phyloP scores from a whole-genome alignment of 2,888 invertebrate genomes.

The Trichacis sp. region DNA sequence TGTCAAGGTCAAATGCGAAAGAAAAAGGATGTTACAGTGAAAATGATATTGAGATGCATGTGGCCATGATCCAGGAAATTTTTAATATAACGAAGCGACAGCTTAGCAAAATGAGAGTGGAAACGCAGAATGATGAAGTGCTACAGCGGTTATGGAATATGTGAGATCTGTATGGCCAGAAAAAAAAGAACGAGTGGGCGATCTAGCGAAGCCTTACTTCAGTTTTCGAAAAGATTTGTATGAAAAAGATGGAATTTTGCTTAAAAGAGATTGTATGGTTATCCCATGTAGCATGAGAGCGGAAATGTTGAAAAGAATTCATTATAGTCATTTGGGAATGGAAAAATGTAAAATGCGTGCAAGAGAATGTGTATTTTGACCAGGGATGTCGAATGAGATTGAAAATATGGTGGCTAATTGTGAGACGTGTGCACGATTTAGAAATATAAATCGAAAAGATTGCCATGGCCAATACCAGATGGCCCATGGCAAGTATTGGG shows the following conservation, averaged over 20 bases:
- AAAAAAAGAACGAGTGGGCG: slow-evolving; percentile 10
- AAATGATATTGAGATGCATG: slow-evolving; percentile 14
- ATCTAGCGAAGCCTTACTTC: slow-evolving; percentile 19
- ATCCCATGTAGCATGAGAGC: slow-evolving; percentile 24
- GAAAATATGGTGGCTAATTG: slow-evolving; percentile 25
- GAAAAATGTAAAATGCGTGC: slow-evolving; percentile 33
- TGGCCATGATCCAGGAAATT: slow-evolving; percentile 16
- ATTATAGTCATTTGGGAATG: slow-evolving; percentile 32
- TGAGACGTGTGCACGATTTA: slow-evolving; percentile 18
- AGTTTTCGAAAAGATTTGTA: slow-evolving; percentile 17
- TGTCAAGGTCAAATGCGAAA: slow-evolving; percentile 30
- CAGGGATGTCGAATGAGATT: slow-evolving; percentile 32
- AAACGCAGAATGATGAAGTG: slow-evolving; percentile 22
- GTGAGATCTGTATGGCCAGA: background rate
- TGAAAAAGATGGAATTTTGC: slow-evolving; percentile 16
- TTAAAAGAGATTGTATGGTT: slow-evolving; percentile 20
- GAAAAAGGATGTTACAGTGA: slow-evolving; percentile 4
- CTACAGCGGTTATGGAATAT: background rate
- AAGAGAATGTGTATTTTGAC: slow-evolving; percentile 32
- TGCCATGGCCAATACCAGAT: slow-evolving; percentile 9
- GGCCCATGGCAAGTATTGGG: slow-evolving; percentile 12
- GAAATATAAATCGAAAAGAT: slow-evolving; percentile 12
- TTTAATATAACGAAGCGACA: slow-evolving; percentile 16
- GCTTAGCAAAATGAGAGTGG: slow-evolving; percentile 16
- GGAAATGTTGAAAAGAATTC: slow-evolving; percentile 26